Evolutionary conservation across 2,888 invertebrate genomes (phyloP), one percentile per base, ranked within the genome.

Genomic region (Deilephila porcellus): DNA sequence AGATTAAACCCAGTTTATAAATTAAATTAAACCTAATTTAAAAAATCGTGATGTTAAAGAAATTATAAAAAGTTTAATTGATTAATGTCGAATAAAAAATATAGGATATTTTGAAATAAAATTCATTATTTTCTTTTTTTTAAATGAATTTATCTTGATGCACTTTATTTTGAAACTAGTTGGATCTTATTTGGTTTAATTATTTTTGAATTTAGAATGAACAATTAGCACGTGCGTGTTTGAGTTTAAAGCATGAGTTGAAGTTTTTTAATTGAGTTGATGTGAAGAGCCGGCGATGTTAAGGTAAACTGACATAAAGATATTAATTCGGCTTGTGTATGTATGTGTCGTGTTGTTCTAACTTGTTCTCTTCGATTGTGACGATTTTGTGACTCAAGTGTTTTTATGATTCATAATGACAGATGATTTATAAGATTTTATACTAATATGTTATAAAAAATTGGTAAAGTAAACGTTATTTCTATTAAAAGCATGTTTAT

Each of bases 311-410:
- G 67, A 60, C 37, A 64, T 20, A 45, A 64, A 56, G 56, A 67
- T 72, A 19, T 63, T 64, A 62, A 70, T 37, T 60, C 70, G 56
- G 53, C 25, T 60, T 67, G 45, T 71, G 56, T 45, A 62, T 37
- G 64, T 73, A 34, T 72, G 59, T 73, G 72, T 67, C 64, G 59
- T 67, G 37, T 67, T 67, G 72, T 67, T 73, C 64, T 73, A 73
- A 73, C 72, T 67, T 67, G 67, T 67, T 8, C 19, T 67, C 34
- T 72, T 56, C 52, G 20, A 25, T 7, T 17, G 59, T 71, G 70
- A 56, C n/a, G 32, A n/a, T 3, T 71, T 52, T 37, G 56, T 56
- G 37, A 67, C 25, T 67, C 34, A 45, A 20, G 14, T 52, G 56
- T 11, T 25, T 20, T 7, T 64, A 20, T 29, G 45, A 45, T n/a